Evolutionary conservation across 2,888 invertebrate species (phyloP), one percentile per base, ranked within the genome.

Genomic region (Quadroppia sp.): DNA sequence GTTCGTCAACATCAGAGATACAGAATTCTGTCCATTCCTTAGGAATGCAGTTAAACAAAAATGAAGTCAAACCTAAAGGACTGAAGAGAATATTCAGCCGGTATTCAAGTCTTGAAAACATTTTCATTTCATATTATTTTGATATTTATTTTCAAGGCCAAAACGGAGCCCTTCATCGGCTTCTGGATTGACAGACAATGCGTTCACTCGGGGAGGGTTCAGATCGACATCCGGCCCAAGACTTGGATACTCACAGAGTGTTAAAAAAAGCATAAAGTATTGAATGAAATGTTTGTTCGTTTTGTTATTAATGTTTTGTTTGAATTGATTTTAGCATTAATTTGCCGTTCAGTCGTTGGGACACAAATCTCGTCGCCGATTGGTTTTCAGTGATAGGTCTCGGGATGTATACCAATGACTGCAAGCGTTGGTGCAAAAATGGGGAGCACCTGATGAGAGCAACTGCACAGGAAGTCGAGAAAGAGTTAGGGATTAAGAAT

Each of bases 381-480:
- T 95, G 94, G 94, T 82, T 95, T 45, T 87, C 89, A 78, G 88
- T 87, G 80, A 84, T 89, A 72, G 91, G 89, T 0, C 84, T 94
- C 7, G 90, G 90, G 75, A 86, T 87, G 80, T 96, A 95, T 82
- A 87, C 89, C 56, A 85, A 87, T 0, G 90, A 92, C 76, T 89
- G 90, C 20, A 89, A 89, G 79, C 86, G 89, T 73, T 95, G 94
- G 93, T 87, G 94, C 0, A 89, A 89, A 77, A 88, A 87, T 45
- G 89, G 93, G 9, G 86, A 89, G 0, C 90, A 92, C 77, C 83
- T 99, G 48, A 87, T 85, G 67, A 88, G 89, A 78, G 89, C 92
- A 7, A 87, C 91, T 0, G 87, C 88, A 7, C 85, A 87, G 78
- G 90, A 94, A 78, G 87, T 97, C 50, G 98, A 99, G 82, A 94